Evolutionary conservation across 2,888 invertebrate genomes (phyloP), one percentile per base, ranked within the genome.

Genomic region (Malachius bipustulatus): DNA sequence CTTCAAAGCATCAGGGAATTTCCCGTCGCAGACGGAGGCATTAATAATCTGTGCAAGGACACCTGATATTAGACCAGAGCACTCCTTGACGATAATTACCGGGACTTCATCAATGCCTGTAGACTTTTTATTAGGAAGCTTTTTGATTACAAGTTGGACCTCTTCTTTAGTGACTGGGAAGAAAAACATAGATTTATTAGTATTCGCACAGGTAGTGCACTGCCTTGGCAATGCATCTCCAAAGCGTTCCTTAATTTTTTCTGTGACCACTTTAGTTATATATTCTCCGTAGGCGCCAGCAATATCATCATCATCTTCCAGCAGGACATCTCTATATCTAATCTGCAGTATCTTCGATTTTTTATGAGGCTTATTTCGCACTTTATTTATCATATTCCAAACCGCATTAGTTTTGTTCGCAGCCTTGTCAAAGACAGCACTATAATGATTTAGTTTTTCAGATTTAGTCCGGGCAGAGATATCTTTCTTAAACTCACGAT

Each of bases 61-160:
- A 6, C n/a, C 24, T 19, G 24, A 19, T 19, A 19, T 8, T 19
- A 8, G 6, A 19, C 24, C n/a, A 19, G 24, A 6, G n/a, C 24
- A 19, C n/a, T 19, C n/a, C n/a, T 19, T 19, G 6, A 19, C 6
- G 6, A 19, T 19, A 8, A 19, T 8, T 8, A 19, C 24, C n/a
- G 24, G 24, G 6, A 19, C n/a, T n/a, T 19, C 24, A n/a, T 19
- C 24, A n/a, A 19, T 8, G 24, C 24, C 24, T 8, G 6, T 8
- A 6, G 24, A 19, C 24, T 19, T 19, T 19, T 19, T 19, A 6
- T 19, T 19, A 19, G 24, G 24, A 19, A 19, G 24, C n/a, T 19
- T 19, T 8, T 19, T 19, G 6, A 19, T 19, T 19, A 19, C 6
- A 19, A 6, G 6, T 6, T 8, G 6, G 24, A 19, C 24, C 24